phyloP scores from a whole-genome alignment of 2,797 vertebrate species.

The Nasua narica region DNA sequence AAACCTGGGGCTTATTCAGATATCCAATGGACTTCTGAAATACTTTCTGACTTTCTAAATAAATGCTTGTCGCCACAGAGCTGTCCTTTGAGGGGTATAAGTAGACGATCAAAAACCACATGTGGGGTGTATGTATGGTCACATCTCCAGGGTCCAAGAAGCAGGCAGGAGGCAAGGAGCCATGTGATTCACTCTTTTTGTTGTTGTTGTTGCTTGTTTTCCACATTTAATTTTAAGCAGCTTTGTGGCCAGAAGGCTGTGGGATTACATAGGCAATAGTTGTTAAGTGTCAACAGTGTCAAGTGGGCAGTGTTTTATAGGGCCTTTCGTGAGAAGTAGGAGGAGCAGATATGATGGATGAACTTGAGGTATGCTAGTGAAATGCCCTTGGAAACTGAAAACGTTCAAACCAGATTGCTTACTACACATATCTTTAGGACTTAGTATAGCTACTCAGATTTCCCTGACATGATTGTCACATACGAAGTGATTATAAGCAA shows the following conservation, averaged over 20 bases:
- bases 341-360: neutral
- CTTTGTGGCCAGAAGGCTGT: neutral
- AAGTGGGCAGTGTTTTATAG: neutral
- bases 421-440: neutral
- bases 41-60: conserved; percentile 65
- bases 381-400: conserved; percentile 1
- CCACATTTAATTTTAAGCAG: neutral
- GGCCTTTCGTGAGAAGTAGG: neutral
- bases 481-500: conserved; percentile 46
- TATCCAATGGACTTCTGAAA: conserved; percentile 15
- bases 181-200: neutral
- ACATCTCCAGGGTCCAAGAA: neutral
- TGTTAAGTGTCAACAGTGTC: neutral
- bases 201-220: neutral
- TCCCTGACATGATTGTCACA: neutral
- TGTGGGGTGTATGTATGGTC: neutral
- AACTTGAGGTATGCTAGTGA: neutral
- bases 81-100: neutral
- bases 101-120: neutral
- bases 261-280: neutral
- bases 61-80: conserved; percentile 14
- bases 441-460: neutral
- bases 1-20: conserved; percentile 45
- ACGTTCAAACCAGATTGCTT: neutral
- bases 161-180: neutral